Conservation (phyloP, 2,113 vertebrate species). For the Sialia sialis region DNA sequence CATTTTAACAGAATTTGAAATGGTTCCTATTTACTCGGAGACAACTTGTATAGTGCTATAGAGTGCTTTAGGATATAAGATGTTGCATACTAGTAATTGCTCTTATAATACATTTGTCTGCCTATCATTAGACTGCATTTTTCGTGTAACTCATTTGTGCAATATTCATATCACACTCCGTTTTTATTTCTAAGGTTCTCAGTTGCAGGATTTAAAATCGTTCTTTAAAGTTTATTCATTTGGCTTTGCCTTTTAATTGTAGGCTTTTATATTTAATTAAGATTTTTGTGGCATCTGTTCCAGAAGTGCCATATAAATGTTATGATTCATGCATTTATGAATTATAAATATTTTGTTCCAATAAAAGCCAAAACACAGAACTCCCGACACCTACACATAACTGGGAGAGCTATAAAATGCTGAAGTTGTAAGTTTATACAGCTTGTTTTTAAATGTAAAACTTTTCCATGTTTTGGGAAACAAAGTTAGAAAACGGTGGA, state of each 20-base stretch:
- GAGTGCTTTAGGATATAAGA: neutral
- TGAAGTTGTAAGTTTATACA: neutral
- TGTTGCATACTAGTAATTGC: neutral
- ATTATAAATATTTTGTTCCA: conserved; percentile 31
- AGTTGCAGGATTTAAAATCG: neutral
- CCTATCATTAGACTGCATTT: neutral
- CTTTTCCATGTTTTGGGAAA: neutral
- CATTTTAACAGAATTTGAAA: neutral
- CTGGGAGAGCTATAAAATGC: neutral
- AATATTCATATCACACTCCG: neutral
- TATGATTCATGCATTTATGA: neutral
- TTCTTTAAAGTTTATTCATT: neutral
- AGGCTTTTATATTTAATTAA: conserved; percentile 27
- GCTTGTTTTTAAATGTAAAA: neutral
- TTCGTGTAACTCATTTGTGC: neutral
- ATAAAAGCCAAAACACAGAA: neutral
- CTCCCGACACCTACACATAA: neutral
- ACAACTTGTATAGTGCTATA: neutral
- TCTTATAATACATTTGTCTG: neutral
- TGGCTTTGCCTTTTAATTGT: conserved; percentile 6
- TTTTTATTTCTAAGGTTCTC: neutral
- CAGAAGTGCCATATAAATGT: conserved; percentile 18
- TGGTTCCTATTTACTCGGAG: neutral
- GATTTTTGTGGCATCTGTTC: neutral
- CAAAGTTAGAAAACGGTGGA: neutral